phyloP scores from a whole-genome alignment of 1,140 invertebrate species.

The Lerema accius region DNA sequence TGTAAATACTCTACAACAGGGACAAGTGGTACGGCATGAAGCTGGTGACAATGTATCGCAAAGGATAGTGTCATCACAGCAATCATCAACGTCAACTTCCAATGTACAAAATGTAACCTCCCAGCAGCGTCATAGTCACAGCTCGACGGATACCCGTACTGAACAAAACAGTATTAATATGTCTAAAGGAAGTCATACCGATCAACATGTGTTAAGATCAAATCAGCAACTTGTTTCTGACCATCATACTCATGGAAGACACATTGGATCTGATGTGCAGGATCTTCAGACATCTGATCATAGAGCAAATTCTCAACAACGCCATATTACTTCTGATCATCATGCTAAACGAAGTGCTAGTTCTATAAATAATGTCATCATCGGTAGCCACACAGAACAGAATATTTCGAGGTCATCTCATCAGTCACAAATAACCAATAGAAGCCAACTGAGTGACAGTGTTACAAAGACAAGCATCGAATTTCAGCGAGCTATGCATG shows the following conservation, averaged over 20 bases:
- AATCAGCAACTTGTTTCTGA: constrained; percentile 35
- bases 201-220: constrained; percentile 33
- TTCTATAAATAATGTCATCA: constrained; percentile 35
- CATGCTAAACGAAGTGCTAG: constrained; percentile 34
- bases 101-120: constrained; percentile 33
- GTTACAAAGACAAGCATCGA: constrained; percentile 75
- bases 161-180: constrained; percentile 27
- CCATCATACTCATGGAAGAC: constrained; percentile 31
- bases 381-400: constrained; percentile 35
- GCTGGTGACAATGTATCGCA: constrained; percentile 34
- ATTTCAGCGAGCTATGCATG: constrained; percentile 77
- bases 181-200: constrained; percentile 9
- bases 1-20: constrained; percentile 33
- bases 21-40: constrained; percentile 19
- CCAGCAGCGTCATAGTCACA: constrained; percentile 30
- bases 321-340: constrained; percentile 25
- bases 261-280: constrained; percentile 14
- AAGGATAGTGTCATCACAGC: constrained; percentile 37
- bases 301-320: constrained; percentile 14
- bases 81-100: constrained; percentile 30
- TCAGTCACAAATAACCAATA: constrained; percentile 52
- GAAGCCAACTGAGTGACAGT: constrained; percentile 70
- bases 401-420: constrained; percentile 49
- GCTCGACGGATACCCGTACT: constrained; percentile 26
- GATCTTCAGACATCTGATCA: constrained; percentile 18